Percentiles rank a stretch among this genome's conserved stretches.
Evolutionary conservation across 1,140 invertebrate species (phyloP).

Genomic region (Diabrotica undecimpunctata): DNA sequence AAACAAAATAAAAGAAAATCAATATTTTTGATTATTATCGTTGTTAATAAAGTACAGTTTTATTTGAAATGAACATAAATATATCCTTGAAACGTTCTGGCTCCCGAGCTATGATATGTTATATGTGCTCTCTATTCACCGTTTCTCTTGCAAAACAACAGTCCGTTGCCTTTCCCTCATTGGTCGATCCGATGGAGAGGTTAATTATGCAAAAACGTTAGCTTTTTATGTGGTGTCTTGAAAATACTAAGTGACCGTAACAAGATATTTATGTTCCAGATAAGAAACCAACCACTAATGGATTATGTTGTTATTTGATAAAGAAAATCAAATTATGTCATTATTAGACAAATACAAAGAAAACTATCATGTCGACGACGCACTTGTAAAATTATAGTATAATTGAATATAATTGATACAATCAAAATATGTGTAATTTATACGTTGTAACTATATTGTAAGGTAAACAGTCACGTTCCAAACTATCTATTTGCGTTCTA

Average conservation of each 20-base stretch:
- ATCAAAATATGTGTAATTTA: no score
- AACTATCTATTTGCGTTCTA: not conserved
- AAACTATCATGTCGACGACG: no score
- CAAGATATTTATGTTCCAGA: not conserved
- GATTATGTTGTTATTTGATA: not conserved
- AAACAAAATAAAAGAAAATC: no score
- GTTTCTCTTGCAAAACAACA: constrained; percentile 17
- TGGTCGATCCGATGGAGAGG: constrained; percentile 9
- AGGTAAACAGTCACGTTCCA: no score
- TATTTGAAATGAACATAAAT: no score
- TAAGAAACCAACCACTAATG: constrained; percentile 1
- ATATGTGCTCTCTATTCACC: constrained; percentile 11
- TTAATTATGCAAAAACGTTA: constrained; percentile 20
- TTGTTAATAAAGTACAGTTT: no score
- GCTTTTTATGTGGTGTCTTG: constrained; percentile 11
- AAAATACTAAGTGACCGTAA: not conserved
- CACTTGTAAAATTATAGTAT: no score
- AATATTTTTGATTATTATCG: no score
- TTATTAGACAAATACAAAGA: not conserved
- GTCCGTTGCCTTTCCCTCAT: constrained; percentile 11
- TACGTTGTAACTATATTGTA: no score
- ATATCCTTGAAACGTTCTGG: no score
- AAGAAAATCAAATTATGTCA: constrained; percentile 1
- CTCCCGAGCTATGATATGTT: no score
- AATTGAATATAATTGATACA: no score